phyloP scores from a whole-genome alignment of 2,113 vertebrate genomes.

The Hystrix cristata region DNA sequence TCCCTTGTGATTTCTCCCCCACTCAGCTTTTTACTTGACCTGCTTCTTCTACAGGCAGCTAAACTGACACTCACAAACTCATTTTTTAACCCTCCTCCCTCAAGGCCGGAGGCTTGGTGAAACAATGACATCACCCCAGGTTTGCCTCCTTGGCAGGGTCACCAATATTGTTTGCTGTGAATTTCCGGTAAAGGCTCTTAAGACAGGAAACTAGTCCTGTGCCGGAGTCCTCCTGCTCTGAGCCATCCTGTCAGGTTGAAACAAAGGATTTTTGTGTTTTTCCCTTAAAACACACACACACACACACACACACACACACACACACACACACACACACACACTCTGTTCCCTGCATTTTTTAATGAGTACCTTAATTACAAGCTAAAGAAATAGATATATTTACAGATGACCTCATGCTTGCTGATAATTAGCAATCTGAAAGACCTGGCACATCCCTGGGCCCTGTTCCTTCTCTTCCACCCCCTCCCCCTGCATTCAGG shows the following conservation, averaged over 20 bases:
- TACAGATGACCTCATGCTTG: slow-evolving; percentile 73
- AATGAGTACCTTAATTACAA: slow-evolving; percentile 80
- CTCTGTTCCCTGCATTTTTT: slow-evolving; percentile 57
- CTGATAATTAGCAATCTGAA: slow-evolving; percentile 76
- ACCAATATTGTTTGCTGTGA: slow-evolving; percentile 75
- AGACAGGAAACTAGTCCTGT: slow-evolving; percentile 78
- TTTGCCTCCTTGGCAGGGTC: slow-evolving; percentile 72
- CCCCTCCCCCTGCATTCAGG: background rate
- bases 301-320: background rate
- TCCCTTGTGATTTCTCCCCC: background rate
- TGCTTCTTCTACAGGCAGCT: background rate
- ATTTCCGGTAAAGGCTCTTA: slow-evolving; percentile 78
- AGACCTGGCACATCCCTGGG: slow-evolving; percentile 53
- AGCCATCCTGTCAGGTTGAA: slow-evolving; percentile 70
- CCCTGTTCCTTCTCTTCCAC: background rate
- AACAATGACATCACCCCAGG: slow-evolving; percentile 77
- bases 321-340: background rate
- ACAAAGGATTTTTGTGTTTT: slow-evolving; percentile 80
- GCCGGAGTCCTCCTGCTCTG: slow-evolving; percentile 68
- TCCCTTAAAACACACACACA: background rate
- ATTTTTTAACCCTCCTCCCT: slow-evolving; percentile 11
- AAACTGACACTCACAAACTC: background rate
- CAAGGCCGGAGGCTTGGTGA: background rate
- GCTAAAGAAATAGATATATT: slow-evolving; percentile 66
- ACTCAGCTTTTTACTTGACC: background rate